A percentile compares a stretch with the other conserved stretches of the same genome.
Evolutionary conservation across 2,113 vertebrate genomes (phyloP).

Genomic region (Charadrius vociferus): DNA sequence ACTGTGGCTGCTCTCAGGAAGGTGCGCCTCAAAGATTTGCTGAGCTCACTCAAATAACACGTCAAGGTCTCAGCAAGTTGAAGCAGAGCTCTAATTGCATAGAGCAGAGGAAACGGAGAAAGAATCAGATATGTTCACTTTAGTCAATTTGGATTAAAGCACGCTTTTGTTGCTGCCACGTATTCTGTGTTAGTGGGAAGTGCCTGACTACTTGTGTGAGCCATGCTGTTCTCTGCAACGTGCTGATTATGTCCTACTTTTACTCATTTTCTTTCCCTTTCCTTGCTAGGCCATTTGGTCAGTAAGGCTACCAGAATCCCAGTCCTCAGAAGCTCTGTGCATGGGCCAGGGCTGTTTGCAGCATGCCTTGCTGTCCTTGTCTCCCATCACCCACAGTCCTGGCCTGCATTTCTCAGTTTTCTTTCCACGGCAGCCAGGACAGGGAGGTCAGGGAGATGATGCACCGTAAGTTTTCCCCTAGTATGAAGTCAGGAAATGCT

Average conservation of each 20-base stretch:
- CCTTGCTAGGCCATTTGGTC: background rate
- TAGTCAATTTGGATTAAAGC: background rate
- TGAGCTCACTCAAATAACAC: background rate
- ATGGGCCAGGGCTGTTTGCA: background rate
- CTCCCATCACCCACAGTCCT: background rate
- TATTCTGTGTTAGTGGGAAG: background rate
- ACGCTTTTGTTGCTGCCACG: rapidly evolving
- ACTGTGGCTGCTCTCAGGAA: background rate
- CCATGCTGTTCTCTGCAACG: rapidly evolving
- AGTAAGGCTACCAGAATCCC: background rate
- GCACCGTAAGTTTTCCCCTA: background rate
- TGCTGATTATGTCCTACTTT: background rate
- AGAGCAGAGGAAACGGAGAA: background rate
- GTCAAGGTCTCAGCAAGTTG: background rate
- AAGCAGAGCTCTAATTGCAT: background rate
- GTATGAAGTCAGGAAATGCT: background rate
- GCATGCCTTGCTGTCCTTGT: background rate
- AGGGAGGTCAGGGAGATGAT: background rate
- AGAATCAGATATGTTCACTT: background rate
- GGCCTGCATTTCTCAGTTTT: background rate
- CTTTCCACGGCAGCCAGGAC: background rate
- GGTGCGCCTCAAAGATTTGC: background rate
- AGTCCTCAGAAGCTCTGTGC: background rate
- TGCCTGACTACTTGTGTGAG: background rate
- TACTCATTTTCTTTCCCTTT: background rate